Conservation (phyloP, 1,140 invertebrate species). For the Bombus waltoni region DNA sequence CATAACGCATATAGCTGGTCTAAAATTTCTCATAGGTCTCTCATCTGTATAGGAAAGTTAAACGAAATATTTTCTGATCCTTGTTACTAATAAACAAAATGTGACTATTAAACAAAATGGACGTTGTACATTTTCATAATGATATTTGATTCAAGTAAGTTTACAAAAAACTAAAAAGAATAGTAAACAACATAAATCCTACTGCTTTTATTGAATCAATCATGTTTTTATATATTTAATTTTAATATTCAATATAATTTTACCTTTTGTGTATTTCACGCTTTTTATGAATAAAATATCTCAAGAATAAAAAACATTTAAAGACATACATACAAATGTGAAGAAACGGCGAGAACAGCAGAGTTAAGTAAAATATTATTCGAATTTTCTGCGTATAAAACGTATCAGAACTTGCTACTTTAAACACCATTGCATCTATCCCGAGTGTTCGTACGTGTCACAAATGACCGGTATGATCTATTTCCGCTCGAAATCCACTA, state of each 20-base stretch:
- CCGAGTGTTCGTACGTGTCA: constrained; percentile 14
- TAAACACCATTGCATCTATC: constrained; percentile 23
- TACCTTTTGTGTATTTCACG: too few species aligned
- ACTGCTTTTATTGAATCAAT: too few species aligned
- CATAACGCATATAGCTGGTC: background rate
- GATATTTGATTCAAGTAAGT: too few species aligned
- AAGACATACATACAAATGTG: background rate
- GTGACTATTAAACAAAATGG: too few species aligned
- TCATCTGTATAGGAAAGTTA: background rate
- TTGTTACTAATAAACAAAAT: too few species aligned
- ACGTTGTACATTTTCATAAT: too few species aligned
- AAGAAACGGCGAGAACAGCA: background rate
- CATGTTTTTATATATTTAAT: too few species aligned
- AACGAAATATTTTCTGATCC: background rate
- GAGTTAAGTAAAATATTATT: background rate
- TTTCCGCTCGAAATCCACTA: constrained; percentile 48
- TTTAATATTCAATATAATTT: too few species aligned
- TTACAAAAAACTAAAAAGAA: too few species aligned
- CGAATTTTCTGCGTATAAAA: background rate
- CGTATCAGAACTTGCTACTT: constrained; percentile 31
- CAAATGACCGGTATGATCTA: constrained; percentile 36
- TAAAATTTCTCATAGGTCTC: background rate
- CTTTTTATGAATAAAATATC: too few species aligned
- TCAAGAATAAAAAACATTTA: background rate
- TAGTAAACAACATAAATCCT: too few species aligned